phyloP scores from a whole-genome alignment of 2,113 vertebrate species.

The Scomber scombrus region DNA sequence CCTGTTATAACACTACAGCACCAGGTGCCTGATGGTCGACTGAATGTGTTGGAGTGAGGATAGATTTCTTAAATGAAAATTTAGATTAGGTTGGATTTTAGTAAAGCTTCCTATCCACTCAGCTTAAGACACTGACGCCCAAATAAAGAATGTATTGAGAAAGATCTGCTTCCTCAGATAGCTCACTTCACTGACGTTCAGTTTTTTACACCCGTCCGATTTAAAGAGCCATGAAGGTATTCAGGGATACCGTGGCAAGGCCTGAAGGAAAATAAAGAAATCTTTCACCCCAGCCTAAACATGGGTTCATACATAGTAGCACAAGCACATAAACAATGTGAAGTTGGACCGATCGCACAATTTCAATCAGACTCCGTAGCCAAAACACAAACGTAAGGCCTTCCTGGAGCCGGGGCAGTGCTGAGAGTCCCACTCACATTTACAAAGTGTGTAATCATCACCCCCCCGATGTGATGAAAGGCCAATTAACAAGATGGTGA shows the following conservation, averaged over 20 bases:
- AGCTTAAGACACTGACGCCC: constrained; percentile 49
- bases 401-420: constrained; percentile 54
- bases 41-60: constrained; percentile 14
- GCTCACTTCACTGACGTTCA: background rate
- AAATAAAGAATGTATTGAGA: constrained; percentile 63
- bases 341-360: constrained; percentile 47
- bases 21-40: constrained; percentile 41
- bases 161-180: constrained; percentile 11
- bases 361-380: constrained; percentile 68
- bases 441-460: constrained; percentile 32
- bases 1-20: constrained; percentile 54
- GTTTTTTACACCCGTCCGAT: constrained; percentile 14
- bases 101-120: constrained; percentile 53
- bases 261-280: constrained; percentile 76
- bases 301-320: constrained; percentile 54
- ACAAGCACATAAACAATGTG: constrained; percentile 72
- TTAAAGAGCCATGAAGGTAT: constrained; percentile 52
- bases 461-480: constrained; percentile 57
- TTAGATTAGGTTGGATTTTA: constrained; percentile 61
- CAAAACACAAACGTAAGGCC: constrained; percentile 71
- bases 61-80: constrained; percentile 57
- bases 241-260: constrained; percentile 26
- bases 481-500: constrained; percentile 63
- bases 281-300: constrained; percentile 73
- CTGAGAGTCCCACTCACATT: constrained; percentile 45